A percentile compares a stretch with the other conserved stretches of the same genome.
phyloP scores from a whole-genome alignment of 2,797 vertebrate species.

The Sebastes glaucus region DNA sequence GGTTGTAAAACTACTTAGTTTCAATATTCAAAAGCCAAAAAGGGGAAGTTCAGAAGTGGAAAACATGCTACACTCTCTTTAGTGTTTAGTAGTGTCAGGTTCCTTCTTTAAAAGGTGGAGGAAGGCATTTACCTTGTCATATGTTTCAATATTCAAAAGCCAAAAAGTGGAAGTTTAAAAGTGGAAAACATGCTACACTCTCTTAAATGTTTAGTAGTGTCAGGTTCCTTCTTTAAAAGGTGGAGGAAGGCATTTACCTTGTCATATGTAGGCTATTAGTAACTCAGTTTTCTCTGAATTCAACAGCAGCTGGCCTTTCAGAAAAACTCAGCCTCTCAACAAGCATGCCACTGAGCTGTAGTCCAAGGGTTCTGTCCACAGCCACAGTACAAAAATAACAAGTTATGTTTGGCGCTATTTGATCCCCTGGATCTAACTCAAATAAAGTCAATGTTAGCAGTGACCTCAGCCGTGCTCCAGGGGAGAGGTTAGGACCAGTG shows the following conservation, averaged over 20 bases:
- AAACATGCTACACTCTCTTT: neutral
- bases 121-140: constrained; percentile 4
- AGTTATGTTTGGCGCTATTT: constrained; percentile 73
- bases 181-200: neutral
- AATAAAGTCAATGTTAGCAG: constrained; percentile 69
- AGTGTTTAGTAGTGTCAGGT: neutral
- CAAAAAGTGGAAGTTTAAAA: neutral
- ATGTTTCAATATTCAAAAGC: neutral
- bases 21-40: neutral
- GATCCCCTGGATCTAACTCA: constrained; percentile 70
- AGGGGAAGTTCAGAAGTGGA: neutral
- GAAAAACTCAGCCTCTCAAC: constrained; percentile 42
- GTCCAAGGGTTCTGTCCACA: constrained; percentile 57
- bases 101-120: neutral
- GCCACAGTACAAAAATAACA: constrained; percentile 72
- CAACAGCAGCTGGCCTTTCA: constrained; percentile 34
- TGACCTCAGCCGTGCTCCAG: constrained; percentile 56
- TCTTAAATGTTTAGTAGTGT: neutral
- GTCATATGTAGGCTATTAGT: neutral
- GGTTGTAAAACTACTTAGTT: neutral
- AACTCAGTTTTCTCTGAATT: constrained; percentile 29
- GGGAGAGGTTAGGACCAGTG: constrained; percentile 49
- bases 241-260: constrained; percentile 1
- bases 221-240: neutral
- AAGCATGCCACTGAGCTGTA: constrained; percentile 37